A percentile compares a stretch with the other conserved stretches of the same genome.
Conservation (phyloP, 2,888 invertebrate genomes). For the Aphrophora alni region DNA sequence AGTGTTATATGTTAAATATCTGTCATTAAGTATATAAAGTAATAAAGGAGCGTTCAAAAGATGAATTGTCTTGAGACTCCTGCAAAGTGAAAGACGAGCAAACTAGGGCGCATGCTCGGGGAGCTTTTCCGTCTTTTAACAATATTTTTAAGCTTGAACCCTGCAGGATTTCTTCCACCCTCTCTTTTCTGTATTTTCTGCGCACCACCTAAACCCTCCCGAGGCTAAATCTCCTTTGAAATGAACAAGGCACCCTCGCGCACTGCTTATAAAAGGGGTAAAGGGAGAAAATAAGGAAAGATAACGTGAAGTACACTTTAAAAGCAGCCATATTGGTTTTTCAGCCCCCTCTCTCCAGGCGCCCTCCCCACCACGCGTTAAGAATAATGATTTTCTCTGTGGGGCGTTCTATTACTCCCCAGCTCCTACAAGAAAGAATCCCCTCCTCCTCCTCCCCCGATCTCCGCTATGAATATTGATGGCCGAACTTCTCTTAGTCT, state of each 20-base stretch:
- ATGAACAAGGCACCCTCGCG: slow-evolving; percentile 40
- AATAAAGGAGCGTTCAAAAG: no score
- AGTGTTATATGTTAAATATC: no score
- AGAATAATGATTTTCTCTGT: slow-evolving; percentile 60
- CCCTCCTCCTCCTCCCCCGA: slow-evolving; percentile 54
- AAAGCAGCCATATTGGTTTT: slow-evolving; percentile 51
- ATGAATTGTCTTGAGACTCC: slow-evolving; percentile 9
- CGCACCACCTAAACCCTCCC: slow-evolving; percentile 32
- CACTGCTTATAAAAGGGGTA: slow-evolving; percentile 25
- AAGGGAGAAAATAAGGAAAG: slow-evolving; percentile 42
- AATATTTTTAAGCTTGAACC: slow-evolving; percentile 34
- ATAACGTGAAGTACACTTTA: slow-evolving; percentile 41
- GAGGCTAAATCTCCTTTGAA: slow-evolving; percentile 42
- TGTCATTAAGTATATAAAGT: no score
- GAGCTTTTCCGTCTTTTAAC: slow-evolving; percentile 31
- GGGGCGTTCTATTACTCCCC: slow-evolving; percentile 62
- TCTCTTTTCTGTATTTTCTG: slow-evolving; percentile 37
- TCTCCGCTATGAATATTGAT: slow-evolving; percentile 42
- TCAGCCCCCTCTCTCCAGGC: slow-evolving; percentile 58
- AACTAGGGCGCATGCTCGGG: slow-evolving; percentile 25
- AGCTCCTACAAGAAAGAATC: slow-evolving; percentile 60
- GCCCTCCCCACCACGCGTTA: slow-evolving; percentile 62
- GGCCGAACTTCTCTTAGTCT: slow-evolving; percentile 38
- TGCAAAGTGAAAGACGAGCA: neutral
- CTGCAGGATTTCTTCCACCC: slow-evolving; percentile 43